Percentiles rank a stretch among this genome's conserved stretches.
Evolutionary conservation across 2,113 vertebrate species (phyloP).

Genomic region (Sinocyclocheilus maitianheensis): DNA sequence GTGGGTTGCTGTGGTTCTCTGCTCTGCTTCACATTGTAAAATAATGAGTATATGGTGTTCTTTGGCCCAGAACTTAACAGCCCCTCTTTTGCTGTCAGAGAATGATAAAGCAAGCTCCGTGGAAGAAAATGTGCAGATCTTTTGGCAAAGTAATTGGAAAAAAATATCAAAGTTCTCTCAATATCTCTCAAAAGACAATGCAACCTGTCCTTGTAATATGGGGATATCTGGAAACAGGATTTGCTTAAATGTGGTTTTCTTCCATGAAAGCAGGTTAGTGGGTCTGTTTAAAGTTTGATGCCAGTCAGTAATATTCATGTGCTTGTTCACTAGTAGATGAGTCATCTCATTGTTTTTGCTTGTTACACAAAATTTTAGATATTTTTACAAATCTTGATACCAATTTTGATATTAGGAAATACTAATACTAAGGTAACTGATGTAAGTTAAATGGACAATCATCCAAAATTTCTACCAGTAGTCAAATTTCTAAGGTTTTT

Average conservation of each 20-base stretch:
- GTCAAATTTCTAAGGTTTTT: too few species aligned
- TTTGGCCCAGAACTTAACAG: slow-evolving; percentile 54
- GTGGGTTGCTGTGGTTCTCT: slow-evolving; percentile 11
- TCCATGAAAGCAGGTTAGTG: slow-evolving; percentile 48
- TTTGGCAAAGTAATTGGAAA: slow-evolving; percentile 65
- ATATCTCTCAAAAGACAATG: slow-evolving; percentile 45
- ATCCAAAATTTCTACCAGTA: too few species aligned
- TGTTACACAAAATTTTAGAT: too few species aligned
- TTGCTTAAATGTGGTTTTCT: slow-evolving; percentile 61
- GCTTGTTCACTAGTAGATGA: slow-evolving; percentile 10
- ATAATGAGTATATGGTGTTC: slow-evolving; percentile 55
- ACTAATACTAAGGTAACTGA: too few species aligned
- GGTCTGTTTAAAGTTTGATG: slow-evolving; percentile 5
- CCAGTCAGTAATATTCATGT: slow-evolving; percentile 9
- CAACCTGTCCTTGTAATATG: slow-evolving; percentile 61
- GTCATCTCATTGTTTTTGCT: neutral
- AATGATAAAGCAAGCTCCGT: slow-evolving; percentile 54
- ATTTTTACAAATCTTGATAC: too few species aligned
- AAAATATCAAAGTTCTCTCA: slow-evolving; percentile 32
- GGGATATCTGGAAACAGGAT: slow-evolving; percentile 64
- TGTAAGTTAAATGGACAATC: too few species aligned
- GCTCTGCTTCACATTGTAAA: slow-evolving; percentile 46
- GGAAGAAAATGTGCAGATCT: slow-evolving; percentile 62
- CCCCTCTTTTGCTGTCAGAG: slow-evolving; percentile 52
- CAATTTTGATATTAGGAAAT: too few species aligned